These are phyloP conservation scores for Apaloderma vittatum DNA, from an alignment of 2,113 vertebrate species.

Conservation along the genomic window DNA sequence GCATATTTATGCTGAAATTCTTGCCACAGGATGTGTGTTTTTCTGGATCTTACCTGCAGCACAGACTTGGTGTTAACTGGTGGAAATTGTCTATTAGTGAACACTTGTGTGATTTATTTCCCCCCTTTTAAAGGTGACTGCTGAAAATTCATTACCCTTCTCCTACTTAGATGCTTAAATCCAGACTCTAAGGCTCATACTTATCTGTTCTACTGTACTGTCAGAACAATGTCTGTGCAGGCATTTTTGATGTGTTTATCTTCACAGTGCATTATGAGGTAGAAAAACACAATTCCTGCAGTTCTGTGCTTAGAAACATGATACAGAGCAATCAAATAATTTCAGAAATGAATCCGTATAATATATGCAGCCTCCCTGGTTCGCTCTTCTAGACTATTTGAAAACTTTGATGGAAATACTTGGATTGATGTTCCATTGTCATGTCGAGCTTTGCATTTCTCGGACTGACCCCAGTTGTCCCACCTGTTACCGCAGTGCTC, in stretches of 20 bases:
- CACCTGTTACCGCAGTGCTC: not conserved
- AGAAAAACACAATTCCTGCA: not conserved
- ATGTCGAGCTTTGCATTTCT: not conserved
- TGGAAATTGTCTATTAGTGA: not conserved
- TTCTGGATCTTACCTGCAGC: not conserved
- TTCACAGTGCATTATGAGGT: not conserved
- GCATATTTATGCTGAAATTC: not conserved
- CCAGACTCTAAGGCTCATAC: not conserved
- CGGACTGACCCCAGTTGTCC: not conserved
- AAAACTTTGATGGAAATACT: not conserved
- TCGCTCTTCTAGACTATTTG: not conserved
- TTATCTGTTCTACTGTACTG: not conserved
- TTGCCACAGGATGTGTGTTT: not conserved
- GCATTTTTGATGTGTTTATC: not conserved
- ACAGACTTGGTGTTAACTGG: not conserved
- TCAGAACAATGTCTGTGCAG: accelerated
- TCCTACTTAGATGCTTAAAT: not conserved
- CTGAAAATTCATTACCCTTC: not conserved
- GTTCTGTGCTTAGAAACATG: not conserved
- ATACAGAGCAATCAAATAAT: not conserved
- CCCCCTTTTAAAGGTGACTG: not conserved
- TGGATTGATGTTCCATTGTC: not conserved
- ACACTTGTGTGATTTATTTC: too few species aligned
- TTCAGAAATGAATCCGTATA: not conserved
- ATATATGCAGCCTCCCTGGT: not conserved